These are phyloP conservation scores for Carassius gibelio DNA, from an alignment of 2,113 vertebrate genomes.

Conservation along the genomic window DNA sequence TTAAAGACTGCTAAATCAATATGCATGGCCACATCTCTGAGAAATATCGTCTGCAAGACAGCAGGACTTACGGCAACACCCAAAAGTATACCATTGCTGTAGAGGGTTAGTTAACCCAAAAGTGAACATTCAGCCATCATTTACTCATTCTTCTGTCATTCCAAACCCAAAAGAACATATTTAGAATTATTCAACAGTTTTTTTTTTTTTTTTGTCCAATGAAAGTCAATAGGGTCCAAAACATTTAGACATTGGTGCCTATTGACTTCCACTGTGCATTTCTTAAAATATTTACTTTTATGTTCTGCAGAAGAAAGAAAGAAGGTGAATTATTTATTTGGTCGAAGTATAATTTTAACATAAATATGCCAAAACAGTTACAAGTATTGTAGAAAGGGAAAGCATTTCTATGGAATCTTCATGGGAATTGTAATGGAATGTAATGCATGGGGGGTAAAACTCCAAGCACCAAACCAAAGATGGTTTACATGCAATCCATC, in stretches of 20 bases:
- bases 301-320: neutral
- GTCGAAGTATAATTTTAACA: neutral
- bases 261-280: too few species aligned
- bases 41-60: neutral
- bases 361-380: neutral
- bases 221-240: neutral
- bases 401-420: neutral
- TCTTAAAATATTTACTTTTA: neutral
- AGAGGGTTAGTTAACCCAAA: too few species aligned
- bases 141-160: neutral
- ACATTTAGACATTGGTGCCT: neutral
- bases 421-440: constrained; percentile 35
- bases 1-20: constrained; percentile 15
- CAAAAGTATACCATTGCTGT: neutral
- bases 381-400: neutral
- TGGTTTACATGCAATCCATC: constrained; percentile 25
- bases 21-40: constrained; percentile 2
- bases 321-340: neutral
- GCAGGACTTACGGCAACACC: neutral
- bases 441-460: neutral
- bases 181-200: neutral
- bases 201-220: neutral
- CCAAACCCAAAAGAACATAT: neutral
- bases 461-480: constrained; percentile 15
- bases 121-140: neutral